A percentile compares a stretch with the other conserved stretches of the same genome.
These are phyloP conservation scores for Serrognathus titanus DNA, from an alignment of 2,888 invertebrate genomes.

Conservation along the genomic window DNA sequence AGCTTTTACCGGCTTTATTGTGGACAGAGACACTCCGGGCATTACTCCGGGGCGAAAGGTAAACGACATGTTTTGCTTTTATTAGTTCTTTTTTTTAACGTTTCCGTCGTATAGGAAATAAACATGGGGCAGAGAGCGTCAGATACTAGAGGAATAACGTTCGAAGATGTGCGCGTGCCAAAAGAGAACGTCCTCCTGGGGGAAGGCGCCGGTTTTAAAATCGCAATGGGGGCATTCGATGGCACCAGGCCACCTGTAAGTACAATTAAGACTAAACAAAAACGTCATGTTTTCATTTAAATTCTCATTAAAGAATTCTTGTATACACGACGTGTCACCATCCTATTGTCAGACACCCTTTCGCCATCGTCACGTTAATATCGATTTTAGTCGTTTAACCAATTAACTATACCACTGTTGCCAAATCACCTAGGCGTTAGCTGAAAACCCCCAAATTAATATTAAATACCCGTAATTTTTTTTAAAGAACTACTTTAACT, in stretches of 20 bases:
- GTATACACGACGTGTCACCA: too few relatives aligned
- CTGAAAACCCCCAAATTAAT: too few relatives aligned
- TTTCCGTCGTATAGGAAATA: slow-evolving; percentile 61
- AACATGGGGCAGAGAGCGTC: slow-evolving; percentile 97
- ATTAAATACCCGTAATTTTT: too few relatives aligned
- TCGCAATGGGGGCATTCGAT: slow-evolving; percentile 96
- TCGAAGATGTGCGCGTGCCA: slow-evolving; percentile 94
- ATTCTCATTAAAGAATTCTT: too few relatives aligned
- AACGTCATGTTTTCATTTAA: too few relatives aligned
- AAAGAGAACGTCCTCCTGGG: slow-evolving; percentile 86
- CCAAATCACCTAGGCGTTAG: too few relatives aligned
- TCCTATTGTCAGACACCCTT: too few relatives aligned
- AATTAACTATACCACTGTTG: too few relatives aligned
- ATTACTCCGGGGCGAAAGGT: slow-evolving; percentile 84
- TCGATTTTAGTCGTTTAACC: too few relatives aligned
- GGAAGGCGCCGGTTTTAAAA: slow-evolving; percentile 93
- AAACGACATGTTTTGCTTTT: slow-evolving; percentile 39
- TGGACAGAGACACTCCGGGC: slow-evolving; percentile 86
- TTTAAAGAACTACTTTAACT: too few relatives aligned
- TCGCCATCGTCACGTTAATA: too few relatives aligned
- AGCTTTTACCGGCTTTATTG: slow-evolving; percentile 96
- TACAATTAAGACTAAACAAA: too few relatives aligned
- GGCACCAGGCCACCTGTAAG: slow-evolving; percentile 83
- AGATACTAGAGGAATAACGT: slow-evolving; percentile 91
- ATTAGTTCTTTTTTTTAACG: background rate